phyloP scores from a whole-genome alignment of 2,113 vertebrate species.

The Proteles cristata region DNA sequence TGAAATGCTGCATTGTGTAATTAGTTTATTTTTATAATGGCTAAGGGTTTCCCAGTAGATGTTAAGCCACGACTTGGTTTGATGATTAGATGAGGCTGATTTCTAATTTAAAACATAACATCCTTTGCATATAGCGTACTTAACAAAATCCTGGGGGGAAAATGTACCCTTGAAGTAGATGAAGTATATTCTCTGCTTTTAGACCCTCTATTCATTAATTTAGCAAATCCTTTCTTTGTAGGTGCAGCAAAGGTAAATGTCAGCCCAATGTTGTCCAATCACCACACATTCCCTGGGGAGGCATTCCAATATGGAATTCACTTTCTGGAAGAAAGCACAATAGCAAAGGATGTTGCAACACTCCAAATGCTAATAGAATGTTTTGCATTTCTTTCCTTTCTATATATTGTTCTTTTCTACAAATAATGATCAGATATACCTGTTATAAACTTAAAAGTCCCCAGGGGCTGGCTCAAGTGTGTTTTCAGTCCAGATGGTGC shows the following conservation, averaged over 20 bases:
- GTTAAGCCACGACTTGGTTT: neutral
- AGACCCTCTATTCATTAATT: neutral
- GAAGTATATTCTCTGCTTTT: neutral
- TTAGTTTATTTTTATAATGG: slow-evolving; percentile 23
- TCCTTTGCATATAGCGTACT: slow-evolving; percentile 24
- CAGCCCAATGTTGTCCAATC: neutral
- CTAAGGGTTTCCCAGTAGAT: neutral
- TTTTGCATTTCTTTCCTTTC: neutral
- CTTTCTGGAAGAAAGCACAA: neutral
- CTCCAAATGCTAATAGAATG: neutral
- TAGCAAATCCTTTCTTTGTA: slow-evolving; percentile 13
- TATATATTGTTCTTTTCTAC: neutral
- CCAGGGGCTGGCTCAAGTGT: neutral
- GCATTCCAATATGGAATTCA: neutral
- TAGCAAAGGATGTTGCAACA: neutral
- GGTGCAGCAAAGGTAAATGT: neutral
- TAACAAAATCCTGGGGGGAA: neutral
- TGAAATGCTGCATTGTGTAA: neutral
- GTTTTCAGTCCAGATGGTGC: neutral
- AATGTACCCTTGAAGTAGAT: neutral
- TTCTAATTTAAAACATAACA: slow-evolving; percentile 30
- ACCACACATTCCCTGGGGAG: neutral
- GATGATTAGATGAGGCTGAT: neutral
- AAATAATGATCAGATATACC: neutral
- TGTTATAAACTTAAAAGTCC: neutral